A percentile compares a stretch with the other conserved stretches of the same genome.
Evolutionary conservation across 1,140 invertebrate genomes (phyloP).

Genomic region (Euglossa dilemma): DNA sequence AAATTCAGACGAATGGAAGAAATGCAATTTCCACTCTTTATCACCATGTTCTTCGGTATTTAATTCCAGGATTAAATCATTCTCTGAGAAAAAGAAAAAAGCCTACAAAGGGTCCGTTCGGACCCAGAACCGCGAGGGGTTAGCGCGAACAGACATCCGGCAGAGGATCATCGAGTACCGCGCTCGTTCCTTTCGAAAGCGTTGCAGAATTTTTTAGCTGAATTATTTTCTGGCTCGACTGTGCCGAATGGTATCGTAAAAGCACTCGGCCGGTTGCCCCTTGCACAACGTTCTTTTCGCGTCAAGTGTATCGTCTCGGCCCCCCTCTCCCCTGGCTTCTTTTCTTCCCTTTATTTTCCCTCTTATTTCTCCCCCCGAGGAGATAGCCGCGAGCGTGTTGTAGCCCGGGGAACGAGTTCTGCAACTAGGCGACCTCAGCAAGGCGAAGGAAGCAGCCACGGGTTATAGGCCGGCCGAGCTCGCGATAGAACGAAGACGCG

Average conservation of each 20-base stretch:
- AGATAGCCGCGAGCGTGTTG: slow-evolving; percentile 50
- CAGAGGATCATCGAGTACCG: no score
- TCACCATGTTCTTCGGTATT: no score
- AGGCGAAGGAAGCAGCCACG: slow-evolving; percentile 66
- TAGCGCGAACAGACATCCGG: no score
- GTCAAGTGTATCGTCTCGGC: slow-evolving; percentile 28
- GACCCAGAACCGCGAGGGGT: no score
- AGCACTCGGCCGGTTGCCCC: not conserved
- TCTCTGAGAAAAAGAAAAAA: no score
- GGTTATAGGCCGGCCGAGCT: not conserved
- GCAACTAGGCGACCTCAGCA: slow-evolving; percentile 75
- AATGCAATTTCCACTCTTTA: no score
- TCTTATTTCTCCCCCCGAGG: slow-evolving; percentile 25
- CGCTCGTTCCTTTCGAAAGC: no score
- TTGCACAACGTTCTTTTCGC: slow-evolving; percentile 1
- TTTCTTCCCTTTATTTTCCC: slow-evolving; percentile 27
- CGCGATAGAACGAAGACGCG: slow-evolving; percentile 27
- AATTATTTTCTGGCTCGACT: slow-evolving; percentile 1
- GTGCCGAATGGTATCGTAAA: not conserved
- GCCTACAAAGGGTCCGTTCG: no score
- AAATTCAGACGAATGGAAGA: no score
- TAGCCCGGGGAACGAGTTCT: slow-evolving; percentile 73
- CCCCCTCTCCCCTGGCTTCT: not conserved
- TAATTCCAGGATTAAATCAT: no score
- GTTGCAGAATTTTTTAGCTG: no score